These are phyloP conservation scores for Alligator mississippiensis DNA, from an alignment of 2,113 vertebrate species.

Conservation along the genomic window DNA sequence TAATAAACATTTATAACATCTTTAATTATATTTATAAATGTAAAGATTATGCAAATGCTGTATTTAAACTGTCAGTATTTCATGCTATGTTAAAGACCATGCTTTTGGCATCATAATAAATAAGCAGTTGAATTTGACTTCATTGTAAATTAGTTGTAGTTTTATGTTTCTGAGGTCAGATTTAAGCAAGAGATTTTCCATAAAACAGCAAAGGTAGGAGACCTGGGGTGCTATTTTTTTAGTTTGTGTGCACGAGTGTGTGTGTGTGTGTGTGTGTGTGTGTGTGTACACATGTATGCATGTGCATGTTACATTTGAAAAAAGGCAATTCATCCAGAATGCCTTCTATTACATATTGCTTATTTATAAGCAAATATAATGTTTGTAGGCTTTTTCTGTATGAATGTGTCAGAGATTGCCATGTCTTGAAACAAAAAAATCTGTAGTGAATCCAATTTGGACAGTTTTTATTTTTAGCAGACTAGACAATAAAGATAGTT, in stretches of 20 bases:
- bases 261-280: too few relatives aligned
- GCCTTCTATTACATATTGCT: background rate
- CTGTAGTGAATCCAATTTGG: background rate
- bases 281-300: too few relatives aligned
- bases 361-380: background rate
- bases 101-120: background rate
- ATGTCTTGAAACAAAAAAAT: too few relatives aligned
- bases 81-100: background rate
- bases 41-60: background rate
- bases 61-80: background rate
- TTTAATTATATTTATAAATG: background rate
- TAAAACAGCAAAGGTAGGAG: background rate
- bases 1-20: background rate
- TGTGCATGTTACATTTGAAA: background rate
- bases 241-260: too few relatives aligned
- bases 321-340: background rate
- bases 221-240: background rate
- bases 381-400: too few relatives aligned
- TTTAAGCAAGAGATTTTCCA: accelerated
- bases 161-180: background rate
- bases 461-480: background rate
- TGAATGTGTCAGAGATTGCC: too few relatives aligned
- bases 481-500: background rate
- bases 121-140: background rate
- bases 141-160: background rate